Evolutionary conservation across 2,888 invertebrate species (phyloP).

Genomic region (Ferrisia virgata): DNA sequence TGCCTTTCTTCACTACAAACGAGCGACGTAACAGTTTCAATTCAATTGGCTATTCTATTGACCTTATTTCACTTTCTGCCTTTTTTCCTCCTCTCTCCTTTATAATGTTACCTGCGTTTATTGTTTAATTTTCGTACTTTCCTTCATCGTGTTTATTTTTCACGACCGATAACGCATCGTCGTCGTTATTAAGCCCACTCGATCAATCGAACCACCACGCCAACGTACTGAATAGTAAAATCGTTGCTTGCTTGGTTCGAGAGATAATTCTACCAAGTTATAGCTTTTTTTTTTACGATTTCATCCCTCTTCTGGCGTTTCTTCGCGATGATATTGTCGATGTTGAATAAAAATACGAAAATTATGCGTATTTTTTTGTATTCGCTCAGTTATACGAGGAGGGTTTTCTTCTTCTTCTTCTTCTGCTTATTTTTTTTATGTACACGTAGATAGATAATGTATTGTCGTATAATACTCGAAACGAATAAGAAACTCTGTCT

Average conservation of each 20-base stretch:
- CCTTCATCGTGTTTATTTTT: not conserved
- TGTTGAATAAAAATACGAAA: not conserved
- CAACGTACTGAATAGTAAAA: not conserved
- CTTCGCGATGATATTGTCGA: not conserved
- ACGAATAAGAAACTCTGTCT: not conserved
- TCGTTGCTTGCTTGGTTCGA: no score
- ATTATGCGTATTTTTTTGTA: not conserved
- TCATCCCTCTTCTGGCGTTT: not conserved
- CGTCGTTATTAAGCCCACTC: no score
- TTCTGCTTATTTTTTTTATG: not conserved
- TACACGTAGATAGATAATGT: not conserved
- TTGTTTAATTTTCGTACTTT: not conserved
- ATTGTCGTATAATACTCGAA: not conserved
- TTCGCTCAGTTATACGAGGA: not conserved
- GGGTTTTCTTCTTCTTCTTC: no score
- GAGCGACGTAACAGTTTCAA: no score
- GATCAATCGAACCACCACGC: not conserved
- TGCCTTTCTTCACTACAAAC: no score
- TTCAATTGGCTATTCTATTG: not conserved
- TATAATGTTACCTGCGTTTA: not conserved
- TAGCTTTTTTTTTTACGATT: not conserved
- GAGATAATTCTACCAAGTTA: not conserved
- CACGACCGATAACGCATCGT: no score
- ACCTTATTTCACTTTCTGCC: not conserved
- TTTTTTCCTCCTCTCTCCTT: not conserved